Evolutionary conservation across 2,888 invertebrate species (phyloP), one percentile per base, ranked within the genome.

Genomic region (Xylophagus ater): DNA sequence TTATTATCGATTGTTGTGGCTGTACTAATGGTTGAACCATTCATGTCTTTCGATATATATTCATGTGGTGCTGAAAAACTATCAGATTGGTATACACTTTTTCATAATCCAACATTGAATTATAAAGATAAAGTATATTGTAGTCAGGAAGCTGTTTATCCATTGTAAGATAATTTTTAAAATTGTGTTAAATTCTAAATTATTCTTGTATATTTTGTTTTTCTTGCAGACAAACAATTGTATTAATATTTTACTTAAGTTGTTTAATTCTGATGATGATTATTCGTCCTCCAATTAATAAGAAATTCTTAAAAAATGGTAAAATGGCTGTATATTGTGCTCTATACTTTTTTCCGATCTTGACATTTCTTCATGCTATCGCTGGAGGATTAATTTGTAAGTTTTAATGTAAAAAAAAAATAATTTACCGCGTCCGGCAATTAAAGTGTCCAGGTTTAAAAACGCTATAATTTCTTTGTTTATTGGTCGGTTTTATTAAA

Each of bases 91-190:
- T 98, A 98, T 60, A 93, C 96, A 0, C 65, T 96, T 49, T 73
- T 97, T 44, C 74, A 92, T 56, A 98, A 98, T 67, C 97, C 97
- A 5, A 81, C 78, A 49, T 90, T 93, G 0, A 85, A 92, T 62
- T 96, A 92, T 65, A 83, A 84, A 41, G 76, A 78, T 45, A 82
- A 81, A 13, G 62, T 96, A 37, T 82, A 92, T 64, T 98, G 97
- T 62, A 93, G 96, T 0, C 93, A 97, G 57, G 97, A 98, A 67
- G 92, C 94, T 40, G 94, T 96, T 0, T 97, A 92, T 70, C 97
- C 97, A 30, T 67, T 97, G 89, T 96, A 73, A 76, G 81, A 73
- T 14, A 18, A 2, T 5, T 4, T 12, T 10, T 21, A n/a, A 14
- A 32, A 15, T 9, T 36, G 26, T n/a, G 12, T 33, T 10, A 34